phyloP scores from a whole-genome alignment of 1,140 invertebrate genomes.

The Heliconius hewitsoni region DNA sequence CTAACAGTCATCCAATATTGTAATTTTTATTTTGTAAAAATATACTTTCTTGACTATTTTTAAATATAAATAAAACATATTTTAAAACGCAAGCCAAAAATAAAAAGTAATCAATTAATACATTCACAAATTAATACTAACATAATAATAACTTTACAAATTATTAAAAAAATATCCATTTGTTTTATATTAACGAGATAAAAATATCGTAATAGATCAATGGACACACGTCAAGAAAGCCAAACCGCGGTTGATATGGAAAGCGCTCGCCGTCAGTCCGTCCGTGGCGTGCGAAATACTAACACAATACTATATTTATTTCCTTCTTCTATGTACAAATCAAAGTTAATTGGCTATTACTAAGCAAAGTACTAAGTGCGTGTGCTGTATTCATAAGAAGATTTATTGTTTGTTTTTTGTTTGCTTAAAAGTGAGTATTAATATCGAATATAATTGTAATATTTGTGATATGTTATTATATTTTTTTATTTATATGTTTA shows the following conservation, averaged over 20 bases:
- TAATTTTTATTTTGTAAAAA: no score
- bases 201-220: conserved; percentile 16
- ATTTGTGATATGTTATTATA: not conserved
- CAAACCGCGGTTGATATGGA: conserved; percentile 40
- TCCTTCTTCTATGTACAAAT: not conserved
- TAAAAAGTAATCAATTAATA: no score
- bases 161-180: no score
- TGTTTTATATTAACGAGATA: not conserved
- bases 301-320: conserved; percentile 36
- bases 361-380: not conserved
- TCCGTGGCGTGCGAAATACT: conserved; percentile 34
- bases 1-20: no score
- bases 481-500: not conserved
- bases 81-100: no score
- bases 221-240: conserved; percentile 48
- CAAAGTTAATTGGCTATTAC: not conserved
- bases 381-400: not conserved
- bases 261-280: conserved; percentile 43
- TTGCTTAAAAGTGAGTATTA: not conserved
- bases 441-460: not conserved
- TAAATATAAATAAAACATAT: no score
- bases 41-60: no score
- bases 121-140: no score
- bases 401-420: not conserved
- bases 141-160: no score